Base-by-base conservation (phyloP, 2,797 vertebrate genomes). In the Fundulus diaphanus region DNA sequence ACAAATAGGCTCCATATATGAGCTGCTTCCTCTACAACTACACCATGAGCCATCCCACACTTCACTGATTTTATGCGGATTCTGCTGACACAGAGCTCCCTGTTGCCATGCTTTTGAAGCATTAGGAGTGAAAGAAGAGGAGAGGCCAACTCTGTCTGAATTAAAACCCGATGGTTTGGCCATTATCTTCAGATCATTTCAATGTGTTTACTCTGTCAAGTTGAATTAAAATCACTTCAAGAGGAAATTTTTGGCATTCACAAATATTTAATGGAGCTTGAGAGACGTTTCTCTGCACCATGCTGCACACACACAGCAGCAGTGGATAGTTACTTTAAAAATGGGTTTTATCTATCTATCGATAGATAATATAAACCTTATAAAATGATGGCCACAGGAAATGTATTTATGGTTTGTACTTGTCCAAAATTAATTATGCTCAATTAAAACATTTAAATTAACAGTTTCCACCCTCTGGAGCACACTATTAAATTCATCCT, bases 151-250 rank as follows among this genome's bases (percentile, higher is more conserved):
- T 61, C 57, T 7, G 15, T 18, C 57, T 35, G 18, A 22, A 35
- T 61, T 61, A 61, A 61, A 61, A 20, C 31, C 20, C 20, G 7
- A 33, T 61, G 7, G 33, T 61, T 59, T 33, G 20, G 57, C 57
- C 16, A 61, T 33, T 61, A 33, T 61, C 31, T 20, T 61, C 57
- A 61, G 57, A 61, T 61, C 31, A 61, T 61, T 61, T 61, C 7
- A 35, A 59, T 16, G 29, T 18, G 57, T 33, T 61, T 61, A 35
- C 31, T 33, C 57, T 61, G 29, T 61, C 15, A 61, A 33, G 20
- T 16, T 20, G 15, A 59, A 31, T 20, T 33, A 20, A 61, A 61
- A 33, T 20, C 6, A 59, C 31, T 33, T 59, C 16, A 63, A 35
- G 4, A 24, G 33, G 9, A 37, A 22, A 11, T 35, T 22, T 35